phyloP scores from a whole-genome alignment of 2,113 vertebrate species.

The Lepus timidus region DNA sequence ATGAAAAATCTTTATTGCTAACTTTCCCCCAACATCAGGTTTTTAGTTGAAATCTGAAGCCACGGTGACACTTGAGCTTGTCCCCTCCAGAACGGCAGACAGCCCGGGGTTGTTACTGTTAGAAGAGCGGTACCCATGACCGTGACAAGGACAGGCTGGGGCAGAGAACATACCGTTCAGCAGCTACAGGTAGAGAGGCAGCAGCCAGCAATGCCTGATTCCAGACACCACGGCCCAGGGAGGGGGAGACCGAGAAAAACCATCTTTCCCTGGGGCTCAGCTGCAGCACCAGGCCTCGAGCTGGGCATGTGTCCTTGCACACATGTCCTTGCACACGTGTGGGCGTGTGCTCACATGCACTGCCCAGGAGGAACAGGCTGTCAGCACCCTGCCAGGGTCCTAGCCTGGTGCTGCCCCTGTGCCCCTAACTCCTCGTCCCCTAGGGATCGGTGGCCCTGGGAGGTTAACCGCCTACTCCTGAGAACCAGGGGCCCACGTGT shows the following conservation, averaged over 20 bases:
- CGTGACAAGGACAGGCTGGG: conserved; percentile 14
- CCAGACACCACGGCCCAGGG: background rate
- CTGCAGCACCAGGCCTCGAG: background rate
- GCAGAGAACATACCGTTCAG: background rate
- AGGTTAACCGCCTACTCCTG: background rate
- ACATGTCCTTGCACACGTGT: fast-evolving
- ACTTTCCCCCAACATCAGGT: conserved; percentile 66
- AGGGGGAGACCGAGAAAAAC: background rate
- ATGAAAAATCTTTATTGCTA: conserved; percentile 83
- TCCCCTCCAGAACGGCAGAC: conserved; percentile 69
- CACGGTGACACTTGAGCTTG: conserved; percentile 73
- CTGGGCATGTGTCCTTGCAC: background rate
- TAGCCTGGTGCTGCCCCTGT: background rate
- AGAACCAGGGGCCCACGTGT: background rate
- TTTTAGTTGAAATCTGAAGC: conserved; percentile 78
- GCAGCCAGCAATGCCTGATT: background rate
- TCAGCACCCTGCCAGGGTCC: background rate
- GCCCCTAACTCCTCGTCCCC: background rate
- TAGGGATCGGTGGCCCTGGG: background rate
- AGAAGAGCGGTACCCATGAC: background rate
- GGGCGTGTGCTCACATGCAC: fast-evolving
- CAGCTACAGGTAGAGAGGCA: background rate
- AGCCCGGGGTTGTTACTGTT: conserved; percentile 57
- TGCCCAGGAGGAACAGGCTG: background rate
- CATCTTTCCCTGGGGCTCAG: background rate